These are phyloP conservation scores for Charaxes varanes DNA, from an alignment of 1,140 invertebrate genomes.

Conservation along the genomic window DNA sequence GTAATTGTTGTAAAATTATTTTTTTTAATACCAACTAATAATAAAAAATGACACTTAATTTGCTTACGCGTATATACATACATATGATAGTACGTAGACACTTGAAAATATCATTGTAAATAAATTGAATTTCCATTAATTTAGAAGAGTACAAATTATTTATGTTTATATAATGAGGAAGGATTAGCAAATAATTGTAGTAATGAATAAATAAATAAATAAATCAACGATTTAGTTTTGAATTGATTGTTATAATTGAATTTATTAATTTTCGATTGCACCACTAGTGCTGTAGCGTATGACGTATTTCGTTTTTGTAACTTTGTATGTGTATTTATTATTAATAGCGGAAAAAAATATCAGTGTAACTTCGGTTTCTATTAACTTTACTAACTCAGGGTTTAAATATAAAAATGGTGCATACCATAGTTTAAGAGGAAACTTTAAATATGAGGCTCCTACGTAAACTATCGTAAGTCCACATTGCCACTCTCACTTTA, in stretches of 20 bases:
- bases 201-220: constrained; percentile 5
- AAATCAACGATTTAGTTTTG: neutral
- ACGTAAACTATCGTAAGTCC: too few relatives aligned
- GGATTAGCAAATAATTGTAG: constrained; percentile 30
- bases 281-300: too few relatives aligned
- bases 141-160: constrained; percentile 71
- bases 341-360: neutral
- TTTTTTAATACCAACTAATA: neutral
- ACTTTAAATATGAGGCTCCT: constrained; percentile 6
- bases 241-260: neutral
- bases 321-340: too few relatives aligned
- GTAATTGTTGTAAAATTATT: too few relatives aligned
- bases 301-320: too few relatives aligned
- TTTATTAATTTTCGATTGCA: too few relatives aligned
- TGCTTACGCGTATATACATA: neutral
- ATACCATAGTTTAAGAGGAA: constrained; percentile 61
- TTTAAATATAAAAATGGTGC: constrained; percentile 43
- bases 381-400: constrained; percentile 35
- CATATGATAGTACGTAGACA: neutral
- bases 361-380: constrained; percentile 9
- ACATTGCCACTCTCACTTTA: too few relatives aligned
- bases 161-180: constrained; percentile 43
- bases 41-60: neutral
- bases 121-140: constrained; percentile 59
- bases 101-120: constrained; percentile 46